Base-by-base conservation (phyloP, 2,797 vertebrate species). In the Pseudochaenichthys georgianus region DNA sequence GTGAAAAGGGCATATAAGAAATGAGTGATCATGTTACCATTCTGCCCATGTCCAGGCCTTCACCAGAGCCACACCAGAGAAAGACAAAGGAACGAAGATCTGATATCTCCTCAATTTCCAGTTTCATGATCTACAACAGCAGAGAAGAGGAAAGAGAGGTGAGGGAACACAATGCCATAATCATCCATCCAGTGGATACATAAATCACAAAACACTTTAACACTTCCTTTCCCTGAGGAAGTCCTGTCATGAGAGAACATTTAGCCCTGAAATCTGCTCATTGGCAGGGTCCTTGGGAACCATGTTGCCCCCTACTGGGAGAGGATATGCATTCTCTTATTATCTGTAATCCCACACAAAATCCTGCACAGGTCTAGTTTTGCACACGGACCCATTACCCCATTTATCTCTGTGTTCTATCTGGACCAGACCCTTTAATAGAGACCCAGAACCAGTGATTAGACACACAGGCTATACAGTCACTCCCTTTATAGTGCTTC, bases 21-120 rank as follows among this genome's bases (percentile, higher is more conserved):
- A 58, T 59, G 45, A 52, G 3, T 4, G 8, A 51, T 3, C 2
- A 16, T 13, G 2, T 89, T 95, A 99, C 98, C 97, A 99, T 97
- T 94, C 98, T 95, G 61, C 98, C 98, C 21, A 98, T 94, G 90
- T 99, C 98, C 88, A 99, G 92, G 46, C 98, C 98, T 85, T 99
- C 98, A 47, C 98, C 98, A 41, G 98, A 99, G 57, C 98, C 98
- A 13, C 98, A 99, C 98, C 98, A 99, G 1, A 99, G 96, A 77
- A 99, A 99, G 54, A 99, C 97, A 76, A 99, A 99, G 6, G 98
- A 98, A 45, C 98, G 96, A 1, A 96, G 92, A 9, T 96, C 96
- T 15, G 98, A 98, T 42, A 99, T 97, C 91, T 99, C 98, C 90
- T 99, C 98, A 28, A 99, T 98, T 91, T 99, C 97, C 87, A 99